A percentile compares a stretch with the other conserved stretches of the same genome.
Conservation (phyloP, 2,113 vertebrate genomes). For the Sitta europaea region DNA sequence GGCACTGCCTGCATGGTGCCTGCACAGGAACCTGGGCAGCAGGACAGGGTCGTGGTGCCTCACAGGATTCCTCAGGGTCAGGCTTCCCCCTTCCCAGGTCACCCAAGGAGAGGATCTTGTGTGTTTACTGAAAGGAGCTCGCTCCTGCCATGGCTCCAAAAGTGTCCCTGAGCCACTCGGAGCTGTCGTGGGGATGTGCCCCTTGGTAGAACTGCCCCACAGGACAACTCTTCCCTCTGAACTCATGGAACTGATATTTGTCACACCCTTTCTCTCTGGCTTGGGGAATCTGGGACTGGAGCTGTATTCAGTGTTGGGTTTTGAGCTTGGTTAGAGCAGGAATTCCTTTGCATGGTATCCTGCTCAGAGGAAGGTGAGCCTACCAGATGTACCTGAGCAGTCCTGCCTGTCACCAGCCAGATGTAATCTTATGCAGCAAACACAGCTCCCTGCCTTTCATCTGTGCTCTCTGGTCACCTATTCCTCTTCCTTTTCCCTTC, state of each 20-base stretch:
- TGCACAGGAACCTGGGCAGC: background rate
- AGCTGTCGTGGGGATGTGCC: background rate
- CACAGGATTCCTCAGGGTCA: background rate
- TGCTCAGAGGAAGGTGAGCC: background rate
- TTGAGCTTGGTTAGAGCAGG: background rate
- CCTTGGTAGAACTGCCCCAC: background rate
- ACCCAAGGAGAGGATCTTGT: rapidly evolving
- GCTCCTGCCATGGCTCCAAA: background rate
- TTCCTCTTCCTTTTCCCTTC: background rate
- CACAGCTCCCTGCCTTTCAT: background rate
- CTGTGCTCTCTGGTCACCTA: background rate
- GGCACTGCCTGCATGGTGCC: background rate
- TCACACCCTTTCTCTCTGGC: background rate
- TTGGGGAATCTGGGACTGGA: background rate
- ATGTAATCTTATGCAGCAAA: rapidly evolving
- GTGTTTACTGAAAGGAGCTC: background rate
- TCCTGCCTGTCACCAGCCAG: background rate
- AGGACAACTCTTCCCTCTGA: background rate
- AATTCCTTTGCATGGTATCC: background rate
- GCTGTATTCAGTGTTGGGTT: background rate
- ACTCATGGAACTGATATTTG: background rate
- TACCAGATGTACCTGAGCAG: background rate
- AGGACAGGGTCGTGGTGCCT: rapidly evolving
- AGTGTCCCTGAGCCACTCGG: rapidly evolving
- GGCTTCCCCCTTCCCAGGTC: background rate